Percentiles rank a stretch among this genome's conserved stretches.
Evolutionary conservation across 2,113 vertebrate genomes (phyloP).

Genomic region (Sturnus vulgaris): DNA sequence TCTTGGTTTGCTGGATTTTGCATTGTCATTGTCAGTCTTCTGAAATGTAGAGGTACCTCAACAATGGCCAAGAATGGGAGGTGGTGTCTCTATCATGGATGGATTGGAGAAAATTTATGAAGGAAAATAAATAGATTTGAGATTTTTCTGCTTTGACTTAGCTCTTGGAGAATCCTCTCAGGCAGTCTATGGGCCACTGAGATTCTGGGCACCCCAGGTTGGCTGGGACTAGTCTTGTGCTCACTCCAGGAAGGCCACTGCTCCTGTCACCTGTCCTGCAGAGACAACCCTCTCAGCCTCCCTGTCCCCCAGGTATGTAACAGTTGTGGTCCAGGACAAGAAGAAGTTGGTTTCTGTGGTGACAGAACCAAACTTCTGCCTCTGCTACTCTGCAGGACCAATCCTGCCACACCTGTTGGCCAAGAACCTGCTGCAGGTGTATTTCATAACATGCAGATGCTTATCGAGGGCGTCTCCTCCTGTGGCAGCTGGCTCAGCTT

Average conservation of each 20-base stretch:
- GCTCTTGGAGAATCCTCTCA: neutral
- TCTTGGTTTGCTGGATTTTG: neutral
- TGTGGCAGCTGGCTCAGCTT: neutral
- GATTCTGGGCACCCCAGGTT: neutral
- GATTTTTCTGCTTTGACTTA: neutral
- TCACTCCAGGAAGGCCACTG: neutral
- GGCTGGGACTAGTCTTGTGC: neutral
- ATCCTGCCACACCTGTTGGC: neutral
- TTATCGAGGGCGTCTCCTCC: neutral
- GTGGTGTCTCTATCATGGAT: neutral
- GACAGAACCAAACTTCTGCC: neutral
- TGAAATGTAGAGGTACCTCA: neutral
- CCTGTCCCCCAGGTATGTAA: accelerated
- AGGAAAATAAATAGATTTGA: neutral
- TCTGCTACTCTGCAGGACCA: neutral
- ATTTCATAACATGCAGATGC: neutral
- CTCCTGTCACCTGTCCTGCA: neutral
- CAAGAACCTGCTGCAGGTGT: neutral
- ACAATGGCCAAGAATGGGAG: neutral
- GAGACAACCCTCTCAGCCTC: neutral
- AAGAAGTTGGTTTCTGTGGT: neutral
- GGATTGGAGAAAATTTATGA: neutral
- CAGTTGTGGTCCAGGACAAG: neutral
- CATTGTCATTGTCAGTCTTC: accelerated
- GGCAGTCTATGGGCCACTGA: neutral